These are phyloP conservation scores for Apaloderma vittatum DNA, from an alignment of 2,113 vertebrate species.

Conservation along the genomic window DNA sequence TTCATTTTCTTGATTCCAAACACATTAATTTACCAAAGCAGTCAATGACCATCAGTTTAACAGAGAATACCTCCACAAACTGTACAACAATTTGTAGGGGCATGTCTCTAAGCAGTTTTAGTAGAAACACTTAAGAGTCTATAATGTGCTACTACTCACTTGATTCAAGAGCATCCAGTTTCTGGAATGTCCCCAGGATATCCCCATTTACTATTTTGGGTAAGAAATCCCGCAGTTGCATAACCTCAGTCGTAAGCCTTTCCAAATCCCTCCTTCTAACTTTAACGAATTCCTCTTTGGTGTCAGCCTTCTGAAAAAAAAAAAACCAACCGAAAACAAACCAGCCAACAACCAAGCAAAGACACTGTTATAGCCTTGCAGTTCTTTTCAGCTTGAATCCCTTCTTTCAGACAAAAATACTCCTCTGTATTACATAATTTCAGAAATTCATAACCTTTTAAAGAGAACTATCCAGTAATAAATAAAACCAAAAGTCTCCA, in stretches of 20 bases:
- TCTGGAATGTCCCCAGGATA: constrained; percentile 82
- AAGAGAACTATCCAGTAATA: background rate
- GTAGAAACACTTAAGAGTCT: background rate
- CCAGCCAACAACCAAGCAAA: background rate
- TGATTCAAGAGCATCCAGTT: constrained; percentile 78
- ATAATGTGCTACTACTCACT: constrained; percentile 76
- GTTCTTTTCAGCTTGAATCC: background rate
- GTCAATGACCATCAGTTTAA: background rate
- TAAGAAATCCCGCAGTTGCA: constrained; percentile 93
- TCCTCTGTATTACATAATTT: background rate
- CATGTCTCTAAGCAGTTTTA: background rate
- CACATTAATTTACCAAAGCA: background rate
- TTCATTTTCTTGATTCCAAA: background rate
- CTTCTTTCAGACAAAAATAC: background rate
- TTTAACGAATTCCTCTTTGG: constrained; percentile 82
- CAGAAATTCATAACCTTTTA: background rate
- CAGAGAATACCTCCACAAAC: background rate
- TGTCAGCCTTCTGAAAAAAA: constrained; percentile 65
- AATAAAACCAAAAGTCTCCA: background rate
- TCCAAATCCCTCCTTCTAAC: constrained; percentile 89
- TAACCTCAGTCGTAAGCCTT: constrained; percentile 91
- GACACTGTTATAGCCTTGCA: background rate
- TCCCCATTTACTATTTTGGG: constrained; percentile 86
- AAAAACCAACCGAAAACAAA: background rate
- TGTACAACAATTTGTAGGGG: background rate